phyloP scores from a whole-genome alignment of 2,888 invertebrate genomes.

The Brachycybe producta region DNA sequence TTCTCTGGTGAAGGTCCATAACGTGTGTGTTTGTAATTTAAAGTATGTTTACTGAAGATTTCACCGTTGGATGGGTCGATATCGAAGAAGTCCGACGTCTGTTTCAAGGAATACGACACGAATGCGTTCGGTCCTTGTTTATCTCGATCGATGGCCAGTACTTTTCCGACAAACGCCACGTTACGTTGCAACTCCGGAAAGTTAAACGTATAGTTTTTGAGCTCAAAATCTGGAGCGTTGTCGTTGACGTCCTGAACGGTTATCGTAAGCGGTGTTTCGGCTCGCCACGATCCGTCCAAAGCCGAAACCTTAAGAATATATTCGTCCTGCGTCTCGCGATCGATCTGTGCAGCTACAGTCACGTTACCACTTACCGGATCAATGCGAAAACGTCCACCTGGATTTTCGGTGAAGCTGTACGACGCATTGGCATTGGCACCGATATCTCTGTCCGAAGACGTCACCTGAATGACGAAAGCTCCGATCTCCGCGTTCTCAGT shows the following conservation, averaged over 20 bases:
- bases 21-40: constrained; percentile 63
- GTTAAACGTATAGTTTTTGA: constrained; percentile 72
- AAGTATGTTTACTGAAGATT: constrained; percentile 65
- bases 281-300: constrained; percentile 80
- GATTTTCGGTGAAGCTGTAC: constrained; percentile 87
- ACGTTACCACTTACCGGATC: constrained; percentile 83
- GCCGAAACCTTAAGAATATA: constrained; percentile 74
- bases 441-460: constrained; percentile 77
- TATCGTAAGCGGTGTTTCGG: constrained; percentile 77
- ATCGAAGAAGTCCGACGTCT: constrained; percentile 77
- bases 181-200: constrained; percentile 62
- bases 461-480: constrained; percentile 79
- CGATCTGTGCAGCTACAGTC: constrained; percentile 71
- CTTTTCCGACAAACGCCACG: constrained; percentile 30
- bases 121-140: constrained; percentile 86
- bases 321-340: constrained; percentile 80
- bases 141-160: constrained; percentile 74
- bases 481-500: constrained; percentile 89
- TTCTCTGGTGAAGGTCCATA: constrained; percentile 71
- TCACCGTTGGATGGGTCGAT: constrained; percentile 91
- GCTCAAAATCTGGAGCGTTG: constrained; percentile 83
- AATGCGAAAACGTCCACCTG: constrained; percentile 76
- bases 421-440: constrained; percentile 80
- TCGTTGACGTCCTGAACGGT: constrained; percentile 92
- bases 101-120: constrained; percentile 73